phyloP scores from a whole-genome alignment of 1,140 invertebrate species.

The Odontomachus brunneus region DNA sequence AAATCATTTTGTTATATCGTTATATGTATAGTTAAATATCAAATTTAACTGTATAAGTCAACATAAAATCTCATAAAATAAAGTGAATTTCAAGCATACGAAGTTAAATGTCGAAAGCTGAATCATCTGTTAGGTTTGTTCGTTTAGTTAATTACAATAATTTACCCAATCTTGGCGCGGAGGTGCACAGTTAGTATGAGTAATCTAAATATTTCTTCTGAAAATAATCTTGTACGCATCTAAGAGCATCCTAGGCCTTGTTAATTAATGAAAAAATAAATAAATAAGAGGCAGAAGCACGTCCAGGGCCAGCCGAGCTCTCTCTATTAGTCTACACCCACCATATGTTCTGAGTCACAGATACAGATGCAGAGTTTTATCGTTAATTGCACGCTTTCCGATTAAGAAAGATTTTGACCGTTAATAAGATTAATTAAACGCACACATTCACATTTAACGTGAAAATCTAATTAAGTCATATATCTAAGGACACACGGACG shows the following conservation, averaged over 20 bases:
- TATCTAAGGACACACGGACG: constrained; percentile 73
- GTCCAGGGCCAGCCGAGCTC: constrained; percentile 63
- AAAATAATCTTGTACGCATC: constrained; percentile 70
- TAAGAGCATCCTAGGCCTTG: constrained; percentile 83
- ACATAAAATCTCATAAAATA: neutral
- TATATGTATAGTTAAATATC: neutral
- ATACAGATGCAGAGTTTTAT: constrained; percentile 51
- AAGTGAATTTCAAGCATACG: neutral
- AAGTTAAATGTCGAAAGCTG: neutral
- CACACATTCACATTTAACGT: constrained; percentile 66
- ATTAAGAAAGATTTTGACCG: constrained; percentile 51
- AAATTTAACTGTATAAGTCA: constrained; percentile 6
- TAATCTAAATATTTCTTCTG: constrained; percentile 60
- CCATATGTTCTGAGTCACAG: constrained; percentile 49
- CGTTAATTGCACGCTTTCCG: constrained; percentile 48
- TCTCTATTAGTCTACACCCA: constrained; percentile 62
- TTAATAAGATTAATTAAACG: constrained; percentile 54
- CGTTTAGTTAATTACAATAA: neutral
- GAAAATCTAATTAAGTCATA: constrained; percentile 69
- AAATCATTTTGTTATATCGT: constrained; percentile 3
- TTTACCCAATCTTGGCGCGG: constrained; percentile 46
- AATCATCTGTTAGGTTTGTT: neutral
- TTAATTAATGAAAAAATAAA: constrained; percentile 49
- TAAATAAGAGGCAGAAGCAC: constrained; percentile 67
- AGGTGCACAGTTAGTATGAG: constrained; percentile 46